Evolutionary conservation across 2,888 invertebrate genomes (phyloP), one percentile per base, ranked within the genome.

Genomic region (Lasioglossum malachurum): DNA sequence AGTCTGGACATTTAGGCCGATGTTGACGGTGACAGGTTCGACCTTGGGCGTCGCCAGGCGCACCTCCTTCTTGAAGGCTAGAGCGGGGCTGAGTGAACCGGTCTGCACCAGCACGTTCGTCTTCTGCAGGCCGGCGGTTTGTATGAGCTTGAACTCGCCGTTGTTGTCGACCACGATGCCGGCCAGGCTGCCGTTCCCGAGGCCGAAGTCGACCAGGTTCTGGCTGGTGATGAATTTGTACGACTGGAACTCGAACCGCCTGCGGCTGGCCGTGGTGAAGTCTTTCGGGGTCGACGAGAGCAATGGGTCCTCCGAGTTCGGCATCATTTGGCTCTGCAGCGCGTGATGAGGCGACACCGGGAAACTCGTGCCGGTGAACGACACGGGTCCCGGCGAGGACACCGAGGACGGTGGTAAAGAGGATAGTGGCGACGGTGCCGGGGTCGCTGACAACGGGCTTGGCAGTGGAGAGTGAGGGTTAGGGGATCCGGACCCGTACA

Each of bases 301-400:
- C 5, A 98, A 95, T 0, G 98, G 98, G 94, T 98, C 98, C 93
- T 98, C 98, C 0, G 98, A 98, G 94, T 98, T 98, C 19, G 98
- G 97, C 97, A 98, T 97, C 96, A 98, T 98, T 92, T 98, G 97
- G 7, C 97, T 97, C 88, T 98, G 97, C 14, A 98, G 95, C 0
- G 96, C 96, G 94, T 95, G 90, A 95, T 95, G 93, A 83, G 96
- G 94, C 73, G 94, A 96, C 84, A 94, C 95, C 60, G 94, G 95
- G 79, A 95, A 95, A 35, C 92, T 94, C 4, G 95, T 89, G 19
- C 93, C 92, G 10, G 95, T 94, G 77, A 95, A 95, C 44, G 94
- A 92, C 4, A 89, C 94, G 0, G 94, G 94, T 8, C 95, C 94
- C 2, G 95, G 95, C 1, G 93, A 95, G 38, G 94, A 94, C 14